These are phyloP conservation scores for Dinothrombium tinctorium DNA, from an alignment of 1,140 invertebrate species.

Conservation along the genomic window DNA sequence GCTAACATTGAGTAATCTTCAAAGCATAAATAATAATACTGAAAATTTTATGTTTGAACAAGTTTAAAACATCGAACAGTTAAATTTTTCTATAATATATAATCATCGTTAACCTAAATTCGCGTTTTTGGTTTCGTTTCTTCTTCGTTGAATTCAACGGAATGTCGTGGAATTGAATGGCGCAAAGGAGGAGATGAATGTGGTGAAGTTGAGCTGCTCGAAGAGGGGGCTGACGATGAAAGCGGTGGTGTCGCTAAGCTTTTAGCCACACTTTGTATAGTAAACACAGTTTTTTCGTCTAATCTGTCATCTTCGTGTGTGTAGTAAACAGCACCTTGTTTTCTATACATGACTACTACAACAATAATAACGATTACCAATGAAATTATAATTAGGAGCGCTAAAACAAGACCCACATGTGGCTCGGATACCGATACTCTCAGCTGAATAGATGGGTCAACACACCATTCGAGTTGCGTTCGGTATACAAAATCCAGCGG, in stretches of 20 bases:
- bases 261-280: neutral
- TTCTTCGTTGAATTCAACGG: no score
- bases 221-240: neutral
- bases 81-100: no score
- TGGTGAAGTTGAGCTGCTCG: no score
- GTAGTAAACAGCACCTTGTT: conserved; percentile 41
- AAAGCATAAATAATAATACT: no score
- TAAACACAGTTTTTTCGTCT: conserved; percentile 3
- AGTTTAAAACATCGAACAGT: no score
- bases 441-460: conserved; percentile 10
- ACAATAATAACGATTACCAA: conserved; percentile 19
- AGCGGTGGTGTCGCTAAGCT: neutral
- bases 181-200: no score
- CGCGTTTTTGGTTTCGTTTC: no score
- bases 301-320: conserved; percentile 36
- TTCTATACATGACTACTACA: conserved; percentile 23
- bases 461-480: conserved; percentile 15
- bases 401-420: conserved; percentile 19
- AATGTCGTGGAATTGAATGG: no score
- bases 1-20: no score
- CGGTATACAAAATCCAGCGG: conserved; percentile 11
- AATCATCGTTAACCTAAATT: no score
- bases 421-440: conserved; percentile 12
- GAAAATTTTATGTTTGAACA: no score
- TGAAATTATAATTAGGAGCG: conserved; percentile 19